phyloP scores from a whole-genome alignment of 2,113 vertebrate species.

The Scortum barcoo region DNA sequence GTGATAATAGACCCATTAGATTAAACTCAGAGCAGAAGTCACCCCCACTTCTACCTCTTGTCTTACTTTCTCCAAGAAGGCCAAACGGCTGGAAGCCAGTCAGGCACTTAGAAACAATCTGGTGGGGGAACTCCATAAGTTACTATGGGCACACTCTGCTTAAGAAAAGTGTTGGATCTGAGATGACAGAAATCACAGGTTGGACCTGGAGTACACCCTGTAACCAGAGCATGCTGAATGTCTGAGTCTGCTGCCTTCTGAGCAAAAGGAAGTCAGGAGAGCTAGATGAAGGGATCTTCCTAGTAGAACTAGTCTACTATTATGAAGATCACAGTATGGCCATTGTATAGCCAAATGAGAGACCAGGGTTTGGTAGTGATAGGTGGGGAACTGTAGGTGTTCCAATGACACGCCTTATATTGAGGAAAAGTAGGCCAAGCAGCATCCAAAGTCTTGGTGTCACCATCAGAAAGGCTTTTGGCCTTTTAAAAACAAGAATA shows the following conservation, averaged over 20 bases:
- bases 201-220: background rate
- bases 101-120: too few relatives aligned
- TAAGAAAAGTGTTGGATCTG: too few relatives aligned
- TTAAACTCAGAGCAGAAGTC: background rate
- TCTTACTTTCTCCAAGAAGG: background rate
- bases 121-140: too few relatives aligned
- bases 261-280: conserved; percentile 21
- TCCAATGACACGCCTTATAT: background rate
- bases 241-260: conserved; percentile 4
- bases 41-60: background rate
- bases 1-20: background rate
- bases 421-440: too few relatives aligned
- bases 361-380: background rate
- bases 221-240: background rate
- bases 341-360: conserved; percentile 34
- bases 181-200: background rate
- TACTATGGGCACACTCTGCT: background rate
- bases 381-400: conserved; percentile 4
- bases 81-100: too few relatives aligned
- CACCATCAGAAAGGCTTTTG: background rate
- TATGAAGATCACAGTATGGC: conserved; percentile 26
- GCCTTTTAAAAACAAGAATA: background rate
- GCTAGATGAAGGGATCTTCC: background rate
- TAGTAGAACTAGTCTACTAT: background rate
- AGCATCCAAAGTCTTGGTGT: background rate